These are phyloP conservation scores for Eustalomyia histrio DNA, from an alignment of 2,888 invertebrate species.

Conservation along the genomic window DNA sequence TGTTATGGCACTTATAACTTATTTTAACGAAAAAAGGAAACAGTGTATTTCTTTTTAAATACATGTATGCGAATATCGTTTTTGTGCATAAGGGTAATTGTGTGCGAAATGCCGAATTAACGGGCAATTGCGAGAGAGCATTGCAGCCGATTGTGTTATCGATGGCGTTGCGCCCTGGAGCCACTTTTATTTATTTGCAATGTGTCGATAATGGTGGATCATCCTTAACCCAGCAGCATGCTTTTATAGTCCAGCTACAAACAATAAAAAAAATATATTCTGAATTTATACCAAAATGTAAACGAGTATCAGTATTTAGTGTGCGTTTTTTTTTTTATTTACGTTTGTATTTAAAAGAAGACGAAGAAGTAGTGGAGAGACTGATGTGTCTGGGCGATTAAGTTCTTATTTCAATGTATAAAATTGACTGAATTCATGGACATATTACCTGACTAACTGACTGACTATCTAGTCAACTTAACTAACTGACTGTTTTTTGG, in stretches of 20 bases:
- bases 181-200: slow-evolving; percentile 65
- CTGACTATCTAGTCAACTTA: slow-evolving; percentile 50
- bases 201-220: slow-evolving; percentile 63
- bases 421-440: slow-evolving; percentile 63
- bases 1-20: too few species aligned
- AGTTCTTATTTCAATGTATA: slow-evolving; percentile 73
- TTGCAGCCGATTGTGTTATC: slow-evolving; percentile 73
- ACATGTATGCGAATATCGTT: slow-evolving; percentile 37
- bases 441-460: slow-evolving; percentile 64
- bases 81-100: slow-evolving; percentile 56
- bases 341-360: neutral
- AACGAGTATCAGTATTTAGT: slow-evolving; percentile 6
- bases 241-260: slow-evolving; percentile 5
- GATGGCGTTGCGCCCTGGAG: slow-evolving; percentile 74
- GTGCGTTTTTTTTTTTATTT: neutral
- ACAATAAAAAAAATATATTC: slow-evolving; percentile 8
- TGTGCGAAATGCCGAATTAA: slow-evolving; percentile 66
- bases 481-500: slow-evolving; percentile 32
- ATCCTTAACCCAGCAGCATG: slow-evolving; percentile 64
- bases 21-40: slow-evolving; percentile 11
- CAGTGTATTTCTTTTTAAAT: slow-evolving; percentile 39
- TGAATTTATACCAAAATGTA: slow-evolving; percentile 1
- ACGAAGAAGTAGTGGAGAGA: slow-evolving; percentile 21
- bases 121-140: slow-evolving; percentile 65
- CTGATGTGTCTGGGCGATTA: slow-evolving; percentile 70